A percentile compares a stretch with the other conserved stretches of the same genome.
Evolutionary conservation across 2,797 vertebrate species (phyloP).

Genomic region (Austrolebias charrua): DNA sequence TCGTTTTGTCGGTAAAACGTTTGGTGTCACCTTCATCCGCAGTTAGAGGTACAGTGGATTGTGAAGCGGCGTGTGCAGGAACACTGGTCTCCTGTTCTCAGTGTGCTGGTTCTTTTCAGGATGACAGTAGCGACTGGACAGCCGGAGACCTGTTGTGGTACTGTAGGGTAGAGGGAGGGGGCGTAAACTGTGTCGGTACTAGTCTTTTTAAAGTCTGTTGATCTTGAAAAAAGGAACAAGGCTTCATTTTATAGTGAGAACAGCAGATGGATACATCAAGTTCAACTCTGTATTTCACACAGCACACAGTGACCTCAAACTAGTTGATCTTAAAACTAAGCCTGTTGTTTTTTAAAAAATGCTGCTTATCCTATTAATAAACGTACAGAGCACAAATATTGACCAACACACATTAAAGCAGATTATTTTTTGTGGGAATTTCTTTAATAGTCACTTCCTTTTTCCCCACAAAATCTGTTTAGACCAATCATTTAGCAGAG

Average conservation of each 20-base stretch:
- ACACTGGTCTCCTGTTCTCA: slow-evolving; percentile 57
- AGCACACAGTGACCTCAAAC: slow-evolving; percentile 70
- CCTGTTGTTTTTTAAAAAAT: slow-evolving; percentile 62
- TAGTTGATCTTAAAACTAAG: slow-evolving; percentile 68
- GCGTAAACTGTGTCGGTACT: slow-evolving; percentile 31
- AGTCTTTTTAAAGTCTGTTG: slow-evolving; percentile 35
- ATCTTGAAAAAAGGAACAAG: slow-evolving; percentile 22
- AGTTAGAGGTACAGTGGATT: slow-evolving; percentile 63
- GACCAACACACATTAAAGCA: slow-evolving; percentile 47
- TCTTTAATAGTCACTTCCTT: slow-evolving; percentile 25
- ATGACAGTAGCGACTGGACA: slow-evolving; percentile 46
- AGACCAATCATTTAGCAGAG: slow-evolving; percentile 27
- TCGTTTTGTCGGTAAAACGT: slow-evolving; percentile 65
- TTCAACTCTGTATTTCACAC: slow-evolving; percentile 59
- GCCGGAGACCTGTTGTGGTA: slow-evolving; percentile 68
- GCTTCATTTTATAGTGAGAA: slow-evolving; percentile 21
- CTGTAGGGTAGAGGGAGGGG: slow-evolving; percentile 41
- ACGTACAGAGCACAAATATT: slow-evolving; percentile 58
- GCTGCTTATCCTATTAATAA: slow-evolving; percentile 65
- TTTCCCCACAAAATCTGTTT: slow-evolving; percentile 59
- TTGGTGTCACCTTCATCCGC: slow-evolving; percentile 71
- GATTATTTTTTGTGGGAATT: slow-evolving; percentile 43
- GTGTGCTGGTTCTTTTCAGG: slow-evolving; percentile 39
- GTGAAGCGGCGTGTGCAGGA: slow-evolving; percentile 60
- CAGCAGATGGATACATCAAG: slow-evolving; percentile 35